phyloP scores from a whole-genome alignment of 2,113 vertebrate genomes.

The Apistogramma diplotaenia region DNA sequence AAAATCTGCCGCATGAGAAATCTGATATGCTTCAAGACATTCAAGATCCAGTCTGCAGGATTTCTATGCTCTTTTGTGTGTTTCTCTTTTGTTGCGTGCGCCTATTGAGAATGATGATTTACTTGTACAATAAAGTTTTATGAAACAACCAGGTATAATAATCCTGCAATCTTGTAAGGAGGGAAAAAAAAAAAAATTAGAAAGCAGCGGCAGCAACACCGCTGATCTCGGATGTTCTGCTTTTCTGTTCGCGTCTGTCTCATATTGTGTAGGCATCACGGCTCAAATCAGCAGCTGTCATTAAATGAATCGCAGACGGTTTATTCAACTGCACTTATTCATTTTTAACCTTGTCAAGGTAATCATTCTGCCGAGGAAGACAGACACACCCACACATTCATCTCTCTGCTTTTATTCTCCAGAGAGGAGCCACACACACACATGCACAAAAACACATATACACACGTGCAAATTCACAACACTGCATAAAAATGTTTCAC shows the following conservation, averaged over 20 bases:
- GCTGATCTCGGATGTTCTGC: background rate
- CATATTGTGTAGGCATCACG: constrained; percentile 5
- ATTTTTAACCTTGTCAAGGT: constrained; percentile 45
- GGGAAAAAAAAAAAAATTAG: fast-evolving
- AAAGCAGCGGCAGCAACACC: background rate
- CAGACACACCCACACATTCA: constrained; percentile 31
- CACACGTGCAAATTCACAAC: too few relatives aligned
- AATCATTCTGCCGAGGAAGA: constrained; percentile 17
- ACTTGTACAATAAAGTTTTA: background rate
- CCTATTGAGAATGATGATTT: background rate
- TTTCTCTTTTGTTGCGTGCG: background rate
- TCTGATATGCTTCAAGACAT: background rate
- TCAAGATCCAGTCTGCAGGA: background rate
- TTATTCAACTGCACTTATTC: constrained; percentile 25
- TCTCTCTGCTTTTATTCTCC: constrained; percentile 12
- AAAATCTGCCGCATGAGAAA: background rate
- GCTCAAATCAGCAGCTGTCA: constrained; percentile 30
- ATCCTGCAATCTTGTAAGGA: background rate
- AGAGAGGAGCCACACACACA: background rate
- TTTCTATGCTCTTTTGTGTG: background rate
- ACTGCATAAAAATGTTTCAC: constrained; percentile 1
- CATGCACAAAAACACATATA: background rate
- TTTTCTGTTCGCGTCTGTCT: background rate
- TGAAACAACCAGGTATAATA: background rate
- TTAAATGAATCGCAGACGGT: background rate